A percentile compares a stretch with the other conserved stretches of the same genome.
phyloP scores from a whole-genome alignment of 1,140 invertebrate genomes.

The Carposina sasakii region DNA sequence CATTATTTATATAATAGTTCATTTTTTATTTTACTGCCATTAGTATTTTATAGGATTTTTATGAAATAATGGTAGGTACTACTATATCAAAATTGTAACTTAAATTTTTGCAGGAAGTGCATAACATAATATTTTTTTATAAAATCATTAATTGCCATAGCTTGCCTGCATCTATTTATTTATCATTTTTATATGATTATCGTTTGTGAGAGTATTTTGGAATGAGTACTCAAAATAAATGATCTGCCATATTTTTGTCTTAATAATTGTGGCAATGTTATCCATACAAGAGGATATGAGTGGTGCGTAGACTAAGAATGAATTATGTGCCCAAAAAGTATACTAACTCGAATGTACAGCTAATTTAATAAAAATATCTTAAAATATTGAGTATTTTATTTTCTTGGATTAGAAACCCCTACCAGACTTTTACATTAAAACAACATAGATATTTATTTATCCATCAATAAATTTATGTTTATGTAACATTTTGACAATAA shows the following conservation, averaged over 20 bases:
- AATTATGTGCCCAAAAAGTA: conserved; percentile 73
- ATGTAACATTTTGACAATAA: no score
- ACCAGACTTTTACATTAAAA: no score
- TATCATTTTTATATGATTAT: conserved; percentile 60
- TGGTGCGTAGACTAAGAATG: conserved; percentile 66
- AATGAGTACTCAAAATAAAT: conserved; percentile 67
- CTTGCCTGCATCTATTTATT: conserved; percentile 71
- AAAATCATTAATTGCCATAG: conserved; percentile 64
- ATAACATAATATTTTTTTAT: conserved; percentile 63
- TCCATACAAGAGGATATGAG: conserved; percentile 57
- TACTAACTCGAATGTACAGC: conserved; percentile 74
- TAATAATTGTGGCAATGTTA: conserved; percentile 67
- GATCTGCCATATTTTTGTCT: conserved; percentile 71
- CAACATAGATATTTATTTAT: no score
- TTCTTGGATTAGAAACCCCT: no score
- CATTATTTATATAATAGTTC: conserved; percentile 67
- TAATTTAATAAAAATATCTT: conserved; percentile 72
- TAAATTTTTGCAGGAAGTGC: conserved; percentile 62
- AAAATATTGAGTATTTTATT: no score
- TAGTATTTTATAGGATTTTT: conserved; percentile 55
- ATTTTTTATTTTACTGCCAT: conserved; percentile 64
- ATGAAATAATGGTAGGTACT: conserved; percentile 52
- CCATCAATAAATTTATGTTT: no score
- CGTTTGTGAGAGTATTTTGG: conserved; percentile 66
- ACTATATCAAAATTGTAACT: conserved; percentile 39